These are phyloP conservation scores for Prochilodus magdalenae DNA, from an alignment of 2,113 vertebrate genomes.

Conservation along the genomic window DNA sequence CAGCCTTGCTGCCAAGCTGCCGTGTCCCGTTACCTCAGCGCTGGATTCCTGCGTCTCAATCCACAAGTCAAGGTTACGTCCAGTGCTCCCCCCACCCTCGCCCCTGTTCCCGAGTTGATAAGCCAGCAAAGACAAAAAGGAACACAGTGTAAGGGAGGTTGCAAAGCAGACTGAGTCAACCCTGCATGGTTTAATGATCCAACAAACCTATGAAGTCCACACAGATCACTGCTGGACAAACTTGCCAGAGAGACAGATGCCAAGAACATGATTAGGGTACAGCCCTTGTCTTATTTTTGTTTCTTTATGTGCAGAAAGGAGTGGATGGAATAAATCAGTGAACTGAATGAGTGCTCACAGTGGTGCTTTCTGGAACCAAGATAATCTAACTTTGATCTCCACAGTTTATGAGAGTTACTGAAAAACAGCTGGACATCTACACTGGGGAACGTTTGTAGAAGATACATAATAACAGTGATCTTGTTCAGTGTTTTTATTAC, in stretches of 20 bases:
- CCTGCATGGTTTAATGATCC: constrained; percentile 43
- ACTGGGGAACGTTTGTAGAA: not conserved
- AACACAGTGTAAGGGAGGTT: constrained; percentile 29
- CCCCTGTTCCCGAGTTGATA: constrained; percentile 37
- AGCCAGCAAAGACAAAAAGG: constrained; percentile 41
- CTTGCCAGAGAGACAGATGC: constrained; percentile 2
- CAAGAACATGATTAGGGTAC: constrained; percentile 19
- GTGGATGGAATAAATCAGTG: not conserved
- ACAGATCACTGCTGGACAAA: constrained; percentile 22
- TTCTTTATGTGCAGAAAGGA: not conserved
- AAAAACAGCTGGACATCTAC: no score
- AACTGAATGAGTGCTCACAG: constrained; percentile 27
- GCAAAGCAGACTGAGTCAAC: constrained; percentile 23
- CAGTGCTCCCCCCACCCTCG: constrained; percentile 15
- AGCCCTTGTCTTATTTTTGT: constrained; percentile 1
- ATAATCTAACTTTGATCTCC: not conserved
- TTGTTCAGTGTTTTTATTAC: not conserved
- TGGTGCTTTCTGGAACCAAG: not conserved
- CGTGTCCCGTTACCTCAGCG: constrained; percentile 74
- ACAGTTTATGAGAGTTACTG: not conserved
- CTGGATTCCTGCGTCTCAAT: constrained; percentile 71
- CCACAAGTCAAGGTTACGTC: constrained; percentile 65
- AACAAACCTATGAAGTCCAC: constrained; percentile 42
- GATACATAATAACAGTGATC: not conserved
- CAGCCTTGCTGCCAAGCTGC: constrained; percentile 63